Evolutionary conservation across 2,113 vertebrate species (phyloP).

Genomic region (Corythaixoides concolor): DNA sequence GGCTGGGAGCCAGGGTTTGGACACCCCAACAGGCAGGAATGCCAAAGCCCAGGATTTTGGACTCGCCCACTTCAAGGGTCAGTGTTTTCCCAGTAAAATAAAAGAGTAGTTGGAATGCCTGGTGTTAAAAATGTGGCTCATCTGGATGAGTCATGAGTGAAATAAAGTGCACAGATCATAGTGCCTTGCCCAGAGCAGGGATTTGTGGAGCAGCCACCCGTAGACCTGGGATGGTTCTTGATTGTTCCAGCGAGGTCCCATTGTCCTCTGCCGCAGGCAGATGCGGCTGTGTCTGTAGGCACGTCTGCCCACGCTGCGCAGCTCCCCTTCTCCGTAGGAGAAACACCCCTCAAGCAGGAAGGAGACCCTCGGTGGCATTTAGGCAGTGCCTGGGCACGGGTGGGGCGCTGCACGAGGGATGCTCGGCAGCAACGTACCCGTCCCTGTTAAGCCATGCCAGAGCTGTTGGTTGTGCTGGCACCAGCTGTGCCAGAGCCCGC

Average conservation of each 20-base stretch:
- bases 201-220: slow-evolving; percentile 19
- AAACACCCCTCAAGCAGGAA: neutral
- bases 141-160: neutral
- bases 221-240: neutral
- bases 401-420: neutral
- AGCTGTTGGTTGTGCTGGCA: neutral
- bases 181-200: neutral
- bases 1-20: neutral
- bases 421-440: fast-evolving
- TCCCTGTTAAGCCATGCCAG: neutral
- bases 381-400: neutral
- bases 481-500: neutral
- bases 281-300: neutral
- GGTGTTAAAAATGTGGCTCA: slow-evolving; percentile 7
- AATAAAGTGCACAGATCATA: neutral
- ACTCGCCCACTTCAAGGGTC: neutral
- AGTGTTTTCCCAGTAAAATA: slow-evolving; percentile 36
- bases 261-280: neutral
- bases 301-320: neutral
- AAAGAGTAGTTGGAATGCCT: neutral
- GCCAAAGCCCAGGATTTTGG: neutral
- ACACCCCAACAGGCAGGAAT: neutral
- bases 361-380: neutral
- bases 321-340: neutral
- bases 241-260: neutral